phyloP scores from a whole-genome alignment of 1,140 invertebrate genomes.

The Halotydeus destructor region DNA sequence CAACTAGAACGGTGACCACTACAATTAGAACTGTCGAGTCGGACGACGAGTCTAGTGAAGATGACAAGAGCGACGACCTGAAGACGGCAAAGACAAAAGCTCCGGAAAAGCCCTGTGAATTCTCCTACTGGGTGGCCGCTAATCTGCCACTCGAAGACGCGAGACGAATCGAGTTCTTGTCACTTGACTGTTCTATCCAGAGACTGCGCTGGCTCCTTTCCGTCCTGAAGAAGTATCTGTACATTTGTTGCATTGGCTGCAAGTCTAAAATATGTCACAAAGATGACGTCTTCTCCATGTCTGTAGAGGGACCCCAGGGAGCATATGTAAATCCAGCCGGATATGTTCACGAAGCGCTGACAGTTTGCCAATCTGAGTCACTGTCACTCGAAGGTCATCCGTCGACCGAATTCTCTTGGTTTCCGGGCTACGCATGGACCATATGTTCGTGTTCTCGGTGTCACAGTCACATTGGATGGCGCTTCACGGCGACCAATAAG shows the following conservation, averaged over 20 bases:
- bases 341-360: conserved; percentile 57
- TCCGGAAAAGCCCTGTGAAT: conserved; percentile 16
- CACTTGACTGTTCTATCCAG: conserved; percentile 39
- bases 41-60: neutral
- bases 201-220: conserved; percentile 40
- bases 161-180: conserved; percentile 35
- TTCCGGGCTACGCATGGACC: conserved; percentile 67
- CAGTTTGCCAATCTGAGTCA: conserved; percentile 34
- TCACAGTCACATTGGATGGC: conserved; percentile 50
- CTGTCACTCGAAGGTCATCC: conserved; percentile 33
- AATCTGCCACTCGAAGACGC: conserved; percentile 42
- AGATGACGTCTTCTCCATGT: conserved; percentile 54
- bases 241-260: conserved; percentile 43
- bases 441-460: conserved; percentile 44
- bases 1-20: neutral
- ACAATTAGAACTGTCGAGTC: neutral
- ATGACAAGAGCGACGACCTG: neutral
- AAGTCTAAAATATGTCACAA: conserved; percentile 36
- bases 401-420: conserved; percentile 55
- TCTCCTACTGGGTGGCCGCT: conserved; percentile 55
- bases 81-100: neutral
- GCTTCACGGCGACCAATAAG: conserved; percentile 38
- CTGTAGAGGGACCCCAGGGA: conserved; percentile 49
- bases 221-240: conserved; percentile 35
- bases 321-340: conserved; percentile 61